Conservation (phyloP, 92 coral and sea anemone species). For the Bergia sp. region DNA sequence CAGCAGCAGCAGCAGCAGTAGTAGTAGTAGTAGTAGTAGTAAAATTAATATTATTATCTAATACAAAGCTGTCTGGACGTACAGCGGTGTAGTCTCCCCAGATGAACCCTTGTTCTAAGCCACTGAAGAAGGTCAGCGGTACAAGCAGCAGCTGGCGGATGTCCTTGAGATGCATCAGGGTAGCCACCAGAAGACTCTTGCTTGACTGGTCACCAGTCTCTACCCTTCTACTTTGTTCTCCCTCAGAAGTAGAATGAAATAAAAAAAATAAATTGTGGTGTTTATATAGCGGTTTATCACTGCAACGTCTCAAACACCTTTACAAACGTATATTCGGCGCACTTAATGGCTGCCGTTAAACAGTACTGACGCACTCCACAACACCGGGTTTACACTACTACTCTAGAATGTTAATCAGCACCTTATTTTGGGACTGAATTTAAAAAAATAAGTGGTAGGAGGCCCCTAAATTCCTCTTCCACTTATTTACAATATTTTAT, state of each 20-base stretch:
- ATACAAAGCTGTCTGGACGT: neutral
- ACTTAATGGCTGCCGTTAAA: too few relatives aligned
- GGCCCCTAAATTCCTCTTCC: too few relatives aligned
- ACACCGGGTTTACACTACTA: too few relatives aligned
- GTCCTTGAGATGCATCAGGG: slow-evolving; percentile 73
- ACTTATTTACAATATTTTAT: too few relatives aligned
- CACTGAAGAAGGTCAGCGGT: slow-evolving; percentile 95
- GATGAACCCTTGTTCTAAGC: slow-evolving; percentile 96
- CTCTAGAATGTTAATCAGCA: too few relatives aligned
- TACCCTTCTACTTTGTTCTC: slow-evolving; percentile 70
- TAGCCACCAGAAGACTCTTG: slow-evolving; percentile 75
- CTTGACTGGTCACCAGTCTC: slow-evolving; percentile 59
- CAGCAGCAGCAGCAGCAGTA: too few relatives aligned
- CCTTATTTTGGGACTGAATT: too few relatives aligned
- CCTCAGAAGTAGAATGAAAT: slow-evolving; percentile 49
- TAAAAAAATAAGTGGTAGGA: too few relatives aligned
- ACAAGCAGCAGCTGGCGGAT: slow-evolving; percentile 80
- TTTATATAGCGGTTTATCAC: neutral
- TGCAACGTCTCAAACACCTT: neutral
- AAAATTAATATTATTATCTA: too few relatives aligned
- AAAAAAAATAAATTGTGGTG: neutral
- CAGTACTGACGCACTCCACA: too few relatives aligned
- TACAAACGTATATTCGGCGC: too few relatives aligned
- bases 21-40: too few relatives aligned
- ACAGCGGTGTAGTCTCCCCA: slow-evolving; percentile 97